A percentile compares a stretch with the other conserved stretches of the same genome.
These are phyloP conservation scores for Thymelicus acteon DNA, from an alignment of 2,888 invertebrate species.

Conservation along the genomic window DNA sequence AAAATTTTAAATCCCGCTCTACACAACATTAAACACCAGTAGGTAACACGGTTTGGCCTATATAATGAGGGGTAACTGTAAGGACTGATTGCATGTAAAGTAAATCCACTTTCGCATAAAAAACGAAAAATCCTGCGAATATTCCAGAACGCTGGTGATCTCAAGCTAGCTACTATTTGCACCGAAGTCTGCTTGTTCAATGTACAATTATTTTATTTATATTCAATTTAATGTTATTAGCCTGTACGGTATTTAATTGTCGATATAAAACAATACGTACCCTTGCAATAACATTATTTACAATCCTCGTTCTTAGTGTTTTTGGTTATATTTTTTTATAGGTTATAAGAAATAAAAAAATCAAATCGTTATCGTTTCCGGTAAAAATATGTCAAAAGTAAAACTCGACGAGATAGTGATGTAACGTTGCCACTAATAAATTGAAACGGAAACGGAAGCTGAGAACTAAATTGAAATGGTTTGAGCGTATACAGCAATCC, in stretches of 20 bases:
- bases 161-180: conserved; percentile 24
- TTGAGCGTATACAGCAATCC: background rate
- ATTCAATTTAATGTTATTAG: conserved; percentile 72
- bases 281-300: conserved; percentile 3
- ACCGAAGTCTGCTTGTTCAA: conserved; percentile 43
- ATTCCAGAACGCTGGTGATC: conserved; percentile 1
- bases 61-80: no score
- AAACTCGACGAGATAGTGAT: background rate
- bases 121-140: conserved; percentile 3
- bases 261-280: conserved; percentile 12
- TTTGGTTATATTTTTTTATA: no score
- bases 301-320: no score
- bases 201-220: conserved; percentile 65
- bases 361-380: no score
- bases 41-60: no score
- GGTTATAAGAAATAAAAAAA: no score
- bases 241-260: conserved; percentile 28
- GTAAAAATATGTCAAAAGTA: background rate
- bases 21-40: no score
- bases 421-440: background rate
- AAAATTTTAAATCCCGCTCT: no score
- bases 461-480: background rate
- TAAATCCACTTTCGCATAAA: background rate
- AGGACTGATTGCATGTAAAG: no score
- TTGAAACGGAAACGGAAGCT: conserved; percentile 9